Evolutionary conservation across 2,113 vertebrate species (phyloP).

Genomic region (Microtus ochrogaster): DNA sequence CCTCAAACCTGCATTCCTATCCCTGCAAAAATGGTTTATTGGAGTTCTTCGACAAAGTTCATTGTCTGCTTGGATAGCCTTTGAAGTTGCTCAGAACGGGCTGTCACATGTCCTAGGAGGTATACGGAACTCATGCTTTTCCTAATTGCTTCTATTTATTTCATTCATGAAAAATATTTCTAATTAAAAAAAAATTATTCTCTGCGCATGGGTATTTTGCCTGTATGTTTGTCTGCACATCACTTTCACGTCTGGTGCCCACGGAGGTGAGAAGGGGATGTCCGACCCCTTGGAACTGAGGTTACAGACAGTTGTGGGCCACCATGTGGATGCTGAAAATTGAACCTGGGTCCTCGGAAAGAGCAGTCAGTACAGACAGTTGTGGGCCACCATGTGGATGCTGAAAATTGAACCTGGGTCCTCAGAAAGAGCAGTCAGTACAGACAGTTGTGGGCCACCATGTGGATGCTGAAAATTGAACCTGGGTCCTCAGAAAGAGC

Average conservation of each 20-base stretch:
- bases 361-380: too few relatives aligned
- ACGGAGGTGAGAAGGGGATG: background rate
- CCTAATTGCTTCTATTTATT: slow-evolving; percentile 6
- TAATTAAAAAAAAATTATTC: background rate
- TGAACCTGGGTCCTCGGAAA: background rate
- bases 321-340: background rate
- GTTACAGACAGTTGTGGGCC: background rate
- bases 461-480: background rate
- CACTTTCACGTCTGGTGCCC: background rate
- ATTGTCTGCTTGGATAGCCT: background rate
- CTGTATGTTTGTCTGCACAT: background rate
- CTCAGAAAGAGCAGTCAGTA: background rate
- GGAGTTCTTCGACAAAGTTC: background rate
- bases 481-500: background rate
- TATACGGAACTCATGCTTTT: background rate
- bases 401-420: background rate
- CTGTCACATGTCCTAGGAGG: background rate
- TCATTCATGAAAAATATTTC: background rate
- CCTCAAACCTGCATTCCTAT: background rate
- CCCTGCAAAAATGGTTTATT: background rate
- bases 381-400: background rate
- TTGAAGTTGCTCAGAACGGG: slow-evolving; percentile 27
- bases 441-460: background rate
- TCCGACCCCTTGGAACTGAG: background rate
- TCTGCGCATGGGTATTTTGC: background rate